phyloP scores from a whole-genome alignment of 2,797 vertebrate species.

The Danionella dracula region DNA sequence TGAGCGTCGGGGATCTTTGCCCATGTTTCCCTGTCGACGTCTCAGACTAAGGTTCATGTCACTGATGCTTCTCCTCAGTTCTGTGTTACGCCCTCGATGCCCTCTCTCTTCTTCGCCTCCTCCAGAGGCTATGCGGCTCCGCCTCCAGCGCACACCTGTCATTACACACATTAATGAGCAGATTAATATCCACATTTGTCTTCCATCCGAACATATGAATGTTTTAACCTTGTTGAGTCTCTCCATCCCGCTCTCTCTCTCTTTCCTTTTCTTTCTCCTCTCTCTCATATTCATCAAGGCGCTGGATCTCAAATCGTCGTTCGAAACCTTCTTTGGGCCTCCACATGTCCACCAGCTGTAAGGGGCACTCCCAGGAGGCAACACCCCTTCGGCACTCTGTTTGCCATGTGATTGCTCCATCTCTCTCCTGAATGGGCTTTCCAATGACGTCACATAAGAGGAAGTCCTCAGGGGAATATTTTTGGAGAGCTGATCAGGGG shows the following conservation, averaged over 20 bases:
- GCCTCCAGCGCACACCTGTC: slow-evolving; percentile 64
- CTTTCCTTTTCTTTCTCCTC: slow-evolving; percentile 71
- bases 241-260: slow-evolving; percentile 73
- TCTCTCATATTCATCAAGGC: slow-evolving; percentile 75
- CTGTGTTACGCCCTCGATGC: slow-evolving; percentile 76
- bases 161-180: not conserved
- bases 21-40: slow-evolving; percentile 72
- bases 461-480: slow-evolving; percentile 77
- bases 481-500: slow-evolving; percentile 69
- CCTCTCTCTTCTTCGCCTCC: slow-evolving; percentile 74
- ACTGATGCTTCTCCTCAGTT: slow-evolving; percentile 85
- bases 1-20: slow-evolving; percentile 51
- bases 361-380: slow-evolving; percentile 81
- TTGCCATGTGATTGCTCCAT: slow-evolving; percentile 78
- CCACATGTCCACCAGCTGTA: slow-evolving; percentile 92
- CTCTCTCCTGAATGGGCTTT: slow-evolving; percentile 71
- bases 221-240: slow-evolving; percentile 68
- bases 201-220: not conserved
- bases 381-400: slow-evolving; percentile 84
- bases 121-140: slow-evolving; percentile 79
- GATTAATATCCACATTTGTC: not conserved
- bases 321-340: slow-evolving; percentile 84
- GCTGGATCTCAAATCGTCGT: slow-evolving; percentile 85
- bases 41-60: slow-evolving; percentile 87
- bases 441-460: slow-evolving; percentile 84